These are phyloP conservation scores for Anguilla rostrata DNA, from an alignment of 2,113 vertebrate genomes.

Conservation along the genomic window DNA sequence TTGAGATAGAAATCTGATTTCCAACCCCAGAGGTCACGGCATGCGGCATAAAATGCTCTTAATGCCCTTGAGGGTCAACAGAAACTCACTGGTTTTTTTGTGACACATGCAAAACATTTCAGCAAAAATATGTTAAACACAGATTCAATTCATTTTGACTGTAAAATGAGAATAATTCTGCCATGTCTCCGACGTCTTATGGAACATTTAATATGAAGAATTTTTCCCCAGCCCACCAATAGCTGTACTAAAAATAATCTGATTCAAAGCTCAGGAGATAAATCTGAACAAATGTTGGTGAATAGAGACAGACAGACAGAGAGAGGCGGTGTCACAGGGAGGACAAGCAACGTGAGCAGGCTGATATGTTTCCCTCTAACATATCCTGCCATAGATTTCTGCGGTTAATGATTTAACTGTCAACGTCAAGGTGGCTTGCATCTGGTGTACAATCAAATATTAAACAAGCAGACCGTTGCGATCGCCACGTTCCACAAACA, in stretches of 20 bases:
- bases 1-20: too few relatives aligned
- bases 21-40: too few relatives aligned
- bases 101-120: not conserved
- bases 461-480: not conserved
- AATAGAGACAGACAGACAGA: not conserved
- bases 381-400: not conserved
- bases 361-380: not conserved
- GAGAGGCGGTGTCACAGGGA: not conserved
- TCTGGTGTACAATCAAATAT: not conserved
- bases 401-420: slow-evolving; percentile 8
- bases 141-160: not conserved
- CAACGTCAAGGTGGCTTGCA: not conserved
- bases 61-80: too few relatives aligned
- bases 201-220: not conserved
- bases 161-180: not conserved
- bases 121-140: not conserved
- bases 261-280: not conserved
- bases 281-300: not conserved
- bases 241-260: not conserved
- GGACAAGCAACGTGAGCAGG: not conserved
- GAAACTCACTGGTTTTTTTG: not conserved
- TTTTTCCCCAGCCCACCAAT: not conserved
- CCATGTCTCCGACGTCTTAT: not conserved
- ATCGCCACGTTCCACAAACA: not conserved
- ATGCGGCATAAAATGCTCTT: not conserved